Evolutionary conservation across 2,797 vertebrate genomes (phyloP).

Genomic region (Phrynocephalus vlangalii): DNA sequence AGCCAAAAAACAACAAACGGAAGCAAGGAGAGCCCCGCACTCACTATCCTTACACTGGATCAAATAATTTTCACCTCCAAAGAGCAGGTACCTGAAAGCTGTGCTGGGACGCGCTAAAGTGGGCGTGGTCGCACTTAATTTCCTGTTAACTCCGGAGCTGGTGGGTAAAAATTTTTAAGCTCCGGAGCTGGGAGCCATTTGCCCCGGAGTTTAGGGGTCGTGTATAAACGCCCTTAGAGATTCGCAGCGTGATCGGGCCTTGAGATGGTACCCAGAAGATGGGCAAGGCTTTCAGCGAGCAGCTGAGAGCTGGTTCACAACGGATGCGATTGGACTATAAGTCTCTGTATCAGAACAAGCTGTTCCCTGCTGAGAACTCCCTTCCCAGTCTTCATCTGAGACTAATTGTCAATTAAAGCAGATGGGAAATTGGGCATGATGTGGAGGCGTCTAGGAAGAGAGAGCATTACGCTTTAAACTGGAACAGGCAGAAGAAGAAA

Average conservation of each 20-base stretch:
- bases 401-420: conserved; percentile 39
- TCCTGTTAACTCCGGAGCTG: too few relatives aligned
- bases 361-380: conserved; percentile 15
- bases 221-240: too few relatives aligned
- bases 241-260: neutral
- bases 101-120: too few relatives aligned
- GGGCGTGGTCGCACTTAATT: too few relatives aligned
- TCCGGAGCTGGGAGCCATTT: too few relatives aligned
- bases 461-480: neutral
- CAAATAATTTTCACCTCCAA: too few relatives aligned
- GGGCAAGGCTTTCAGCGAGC: neutral
- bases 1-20: too few relatives aligned
- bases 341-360: conserved; percentile 15
- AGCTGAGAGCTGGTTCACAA: neutral
- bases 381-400: conserved; percentile 4
- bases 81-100: too few relatives aligned
- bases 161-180: too few relatives aligned
- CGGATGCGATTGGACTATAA: neutral
- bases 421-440: conserved; percentile 29
- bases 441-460: neutral
- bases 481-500: neutral
- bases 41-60: too few relatives aligned
- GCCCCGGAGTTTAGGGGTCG: too few relatives aligned
- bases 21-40: too few relatives aligned
- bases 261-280: neutral